These are phyloP conservation scores for Drosophila kanekoi DNA, from an alignment of 2,888 invertebrate species.

Conservation along the genomic window DNA sequence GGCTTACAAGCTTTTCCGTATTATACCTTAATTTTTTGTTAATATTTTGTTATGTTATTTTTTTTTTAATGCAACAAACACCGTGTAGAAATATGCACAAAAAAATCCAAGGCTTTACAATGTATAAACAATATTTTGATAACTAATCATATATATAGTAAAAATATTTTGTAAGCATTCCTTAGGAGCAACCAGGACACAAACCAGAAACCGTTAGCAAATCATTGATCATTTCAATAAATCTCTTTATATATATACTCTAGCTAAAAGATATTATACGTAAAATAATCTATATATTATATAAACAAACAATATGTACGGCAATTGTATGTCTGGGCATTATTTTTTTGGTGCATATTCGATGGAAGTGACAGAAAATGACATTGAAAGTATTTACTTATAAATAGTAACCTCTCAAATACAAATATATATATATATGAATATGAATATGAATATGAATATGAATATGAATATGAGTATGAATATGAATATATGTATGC, in stretches of 20 bases:
- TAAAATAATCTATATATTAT: slow-evolving; percentile 27
- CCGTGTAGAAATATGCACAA: slow-evolving; percentile 77
- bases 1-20: slow-evolving; percentile 26
- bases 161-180: slow-evolving; percentile 57
- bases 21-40: slow-evolving; percentile 32
- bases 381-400: slow-evolving; percentile 61
- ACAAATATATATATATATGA: slow-evolving; percentile 25
- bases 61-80: slow-evolving; percentile 42
- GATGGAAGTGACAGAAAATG: slow-evolving; percentile 38
- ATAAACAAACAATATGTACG: slow-evolving; percentile 30
- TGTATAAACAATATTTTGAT: slow-evolving; percentile 53
- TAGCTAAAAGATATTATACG: slow-evolving; percentile 47
- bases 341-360: slow-evolving; percentile 48
- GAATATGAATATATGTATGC: slow-evolving; percentile 32
- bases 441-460: slow-evolving; percentile 2
- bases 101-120: slow-evolving; percentile 64
- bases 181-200: slow-evolving; percentile 38
- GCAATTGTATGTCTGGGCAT: slow-evolving; percentile 22
- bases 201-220: slow-evolving; percentile 52
- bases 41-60: slow-evolving; percentile 17
- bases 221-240: slow-evolving; percentile 47
- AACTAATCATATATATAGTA: slow-evolving; percentile 17
- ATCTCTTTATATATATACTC: slow-evolving; percentile 29
- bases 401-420: slow-evolving; percentile 56
- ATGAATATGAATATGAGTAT: slow-evolving; percentile 21